Evolutionary conservation across 2,888 invertebrate species (phyloP), one percentile per base, ranked within the genome.

Genomic region (Caenorhabditis afra): DNA sequence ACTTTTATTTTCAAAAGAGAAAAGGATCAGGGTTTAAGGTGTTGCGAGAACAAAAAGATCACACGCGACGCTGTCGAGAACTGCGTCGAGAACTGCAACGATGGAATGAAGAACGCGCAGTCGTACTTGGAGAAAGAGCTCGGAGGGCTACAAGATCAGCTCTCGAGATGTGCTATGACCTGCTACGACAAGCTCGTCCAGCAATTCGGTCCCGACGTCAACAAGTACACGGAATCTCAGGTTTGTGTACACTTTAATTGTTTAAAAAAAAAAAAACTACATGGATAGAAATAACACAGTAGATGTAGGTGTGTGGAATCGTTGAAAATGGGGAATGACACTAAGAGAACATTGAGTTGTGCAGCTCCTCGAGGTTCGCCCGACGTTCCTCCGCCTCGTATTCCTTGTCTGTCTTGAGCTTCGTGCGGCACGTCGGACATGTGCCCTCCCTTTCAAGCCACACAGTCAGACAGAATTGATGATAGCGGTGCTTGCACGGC

Each of bases 131-230:
- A 88, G 57, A 80, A 58, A 14, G 88, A 88, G 59, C 76, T 88
- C 47, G 82, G 81, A 29, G 73, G 70, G 3, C 81, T 83, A 3
- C 85, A 87, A 83, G 83, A 82, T 64, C 85, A 87, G 45, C 81
- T 88, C 10, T 84, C 86, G 8, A 81, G 87, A 37, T 86, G 88
- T 58, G 85, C 87, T 11, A 88, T 86, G 87, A 84, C 84, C 5
- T 87, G 85, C 65, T 88, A 88, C 73, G 88, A 88, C 68, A 86
- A 86, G 44, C 80, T 87, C 20, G 79, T 85, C 12, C 83, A 85
- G 47, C 62, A 85, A 49, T 83, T 81, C 57, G 86, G 87, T 11
- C 84, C 84, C 3, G 84, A 87, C 50, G 82, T 81, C 55, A 81
- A 77, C 71, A 86, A 85, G 35, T 86, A 86, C 71, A 57, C 82